These are phyloP conservation scores for Nomada fucata DNA, from an alignment of 2,888 invertebrate genomes.

Conservation along the genomic window DNA sequence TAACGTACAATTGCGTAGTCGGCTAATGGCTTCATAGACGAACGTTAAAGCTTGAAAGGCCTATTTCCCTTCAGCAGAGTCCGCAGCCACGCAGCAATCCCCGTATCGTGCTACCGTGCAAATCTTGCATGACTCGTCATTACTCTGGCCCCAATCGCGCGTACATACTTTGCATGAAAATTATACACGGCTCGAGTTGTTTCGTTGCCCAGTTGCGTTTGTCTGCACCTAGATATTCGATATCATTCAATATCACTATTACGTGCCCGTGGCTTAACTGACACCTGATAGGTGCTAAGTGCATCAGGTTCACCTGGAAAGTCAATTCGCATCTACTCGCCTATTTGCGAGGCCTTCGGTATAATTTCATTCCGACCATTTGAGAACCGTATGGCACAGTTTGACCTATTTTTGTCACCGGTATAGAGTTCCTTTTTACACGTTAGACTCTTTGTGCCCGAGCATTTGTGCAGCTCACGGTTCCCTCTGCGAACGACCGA, in stretches of 20 bases:
- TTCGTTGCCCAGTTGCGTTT: conserved; percentile 19
- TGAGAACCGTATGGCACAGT: no score
- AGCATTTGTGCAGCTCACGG: no score
- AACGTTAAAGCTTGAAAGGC: conserved; percentile 16
- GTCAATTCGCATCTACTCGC: no score
- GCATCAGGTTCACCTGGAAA: no score
- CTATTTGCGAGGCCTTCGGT: no score
- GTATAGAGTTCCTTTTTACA: no score
- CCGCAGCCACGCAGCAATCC: conserved; percentile 13
- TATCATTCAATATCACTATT: conserved; percentile 11
- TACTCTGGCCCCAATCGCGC: conserved; percentile 35
- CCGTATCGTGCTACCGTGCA: conserved; percentile 23
- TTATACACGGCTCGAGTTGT: conserved; percentile 37
- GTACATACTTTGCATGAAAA: conserved; percentile 31
- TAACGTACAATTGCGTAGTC: conserved; percentile 58
- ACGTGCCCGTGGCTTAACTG: no score
- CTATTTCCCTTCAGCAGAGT: conserved; percentile 7
- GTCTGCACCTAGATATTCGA: conserved; percentile 1
- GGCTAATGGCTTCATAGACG: conserved; percentile 58
- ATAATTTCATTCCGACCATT: no score
- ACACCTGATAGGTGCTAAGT: no score
- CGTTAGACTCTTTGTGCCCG: no score
- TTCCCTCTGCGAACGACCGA: no score
- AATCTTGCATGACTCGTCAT: conserved; percentile 7
- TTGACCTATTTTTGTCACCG: no score